Conservation (phyloP, 35 echinoderm and acorn worm genomes). For the Antedon bifida region DNA sequence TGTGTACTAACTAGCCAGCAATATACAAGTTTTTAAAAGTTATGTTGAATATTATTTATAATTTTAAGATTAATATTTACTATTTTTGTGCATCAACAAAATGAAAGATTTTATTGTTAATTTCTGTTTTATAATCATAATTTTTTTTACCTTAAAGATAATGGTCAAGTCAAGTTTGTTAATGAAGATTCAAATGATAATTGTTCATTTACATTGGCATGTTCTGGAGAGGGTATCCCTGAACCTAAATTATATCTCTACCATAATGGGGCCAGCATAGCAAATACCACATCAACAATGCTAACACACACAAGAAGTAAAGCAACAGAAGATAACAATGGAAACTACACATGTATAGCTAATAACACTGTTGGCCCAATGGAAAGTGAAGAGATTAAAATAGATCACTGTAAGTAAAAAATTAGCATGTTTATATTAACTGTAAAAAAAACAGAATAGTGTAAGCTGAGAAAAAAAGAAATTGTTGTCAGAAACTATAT, state of each 20-base stretch:
- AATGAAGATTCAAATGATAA: not conserved
- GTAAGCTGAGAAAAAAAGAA: too few relatives aligned
- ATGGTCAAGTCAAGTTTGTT: not conserved
- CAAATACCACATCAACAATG: not conserved
- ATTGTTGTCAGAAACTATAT: too few relatives aligned
- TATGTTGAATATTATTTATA: too few relatives aligned
- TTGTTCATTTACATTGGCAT: not conserved
- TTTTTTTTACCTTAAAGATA: not conserved
- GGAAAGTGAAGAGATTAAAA: not conserved
- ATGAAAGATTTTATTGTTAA: too few relatives aligned
- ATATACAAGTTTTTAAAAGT: too few relatives aligned
- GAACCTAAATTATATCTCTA: not conserved
- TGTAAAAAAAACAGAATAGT: too few relatives aligned
- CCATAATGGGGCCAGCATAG: not conserved
- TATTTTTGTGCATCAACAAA: too few relatives aligned
- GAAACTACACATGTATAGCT: not conserved
- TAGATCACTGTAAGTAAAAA: not conserved
- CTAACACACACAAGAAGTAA: not conserved
- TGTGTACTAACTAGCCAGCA: too few relatives aligned
- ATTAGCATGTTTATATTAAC: too few relatives aligned
- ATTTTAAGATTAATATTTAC: too few relatives aligned
- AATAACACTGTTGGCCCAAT: not conserved
- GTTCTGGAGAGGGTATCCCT: not conserved
- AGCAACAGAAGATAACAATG: not conserved
- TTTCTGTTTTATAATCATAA: too few relatives aligned